Conservation (phyloP, 2,888 invertebrate species). For the Agrochola circellaris region DNA sequence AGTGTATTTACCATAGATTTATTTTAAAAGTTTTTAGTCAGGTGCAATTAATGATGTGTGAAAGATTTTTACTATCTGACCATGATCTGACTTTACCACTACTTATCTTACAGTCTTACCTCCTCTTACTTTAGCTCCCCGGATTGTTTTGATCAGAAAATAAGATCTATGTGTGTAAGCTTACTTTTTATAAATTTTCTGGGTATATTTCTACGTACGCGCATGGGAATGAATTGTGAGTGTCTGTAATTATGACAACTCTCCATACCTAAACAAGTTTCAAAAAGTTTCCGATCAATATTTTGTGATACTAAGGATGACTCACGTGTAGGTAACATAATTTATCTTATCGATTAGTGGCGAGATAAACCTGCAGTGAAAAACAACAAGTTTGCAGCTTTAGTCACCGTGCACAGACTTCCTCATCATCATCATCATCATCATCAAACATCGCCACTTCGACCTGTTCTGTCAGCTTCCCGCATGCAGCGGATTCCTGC, state of each 20-base stretch:
- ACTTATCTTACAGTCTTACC: too few species aligned
- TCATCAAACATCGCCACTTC: too few species aligned
- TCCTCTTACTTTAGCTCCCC: background rate
- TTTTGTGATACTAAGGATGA: constrained; percentile 5
- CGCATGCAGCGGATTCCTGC: too few species aligned
- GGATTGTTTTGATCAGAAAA: background rate
- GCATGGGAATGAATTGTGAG: background rate
- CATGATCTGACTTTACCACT: background rate
- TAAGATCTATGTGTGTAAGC: too few species aligned
- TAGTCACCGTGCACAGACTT: background rate
- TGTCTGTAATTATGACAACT: background rate
- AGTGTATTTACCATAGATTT: background rate
- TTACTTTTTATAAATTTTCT: too few species aligned
- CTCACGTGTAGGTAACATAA: constrained; percentile 8
- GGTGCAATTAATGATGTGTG: background rate
- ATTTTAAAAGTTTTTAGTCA: background rate
- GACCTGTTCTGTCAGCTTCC: too few species aligned
- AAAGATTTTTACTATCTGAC: background rate
- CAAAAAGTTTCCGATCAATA: constrained; percentile 25
- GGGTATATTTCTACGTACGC: background rate
- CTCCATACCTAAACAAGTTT: background rate
- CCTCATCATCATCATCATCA: constrained; percentile 3
- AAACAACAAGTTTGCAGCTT: constrained; percentile 30
- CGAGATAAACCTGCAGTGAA: constrained; percentile 26
- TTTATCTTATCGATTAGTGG: constrained; percentile 49